A percentile compares a stretch with the other conserved stretches of the same genome.
phyloP scores from a whole-genome alignment of 2,113 vertebrate species.

The Gila orcuttii region DNA sequence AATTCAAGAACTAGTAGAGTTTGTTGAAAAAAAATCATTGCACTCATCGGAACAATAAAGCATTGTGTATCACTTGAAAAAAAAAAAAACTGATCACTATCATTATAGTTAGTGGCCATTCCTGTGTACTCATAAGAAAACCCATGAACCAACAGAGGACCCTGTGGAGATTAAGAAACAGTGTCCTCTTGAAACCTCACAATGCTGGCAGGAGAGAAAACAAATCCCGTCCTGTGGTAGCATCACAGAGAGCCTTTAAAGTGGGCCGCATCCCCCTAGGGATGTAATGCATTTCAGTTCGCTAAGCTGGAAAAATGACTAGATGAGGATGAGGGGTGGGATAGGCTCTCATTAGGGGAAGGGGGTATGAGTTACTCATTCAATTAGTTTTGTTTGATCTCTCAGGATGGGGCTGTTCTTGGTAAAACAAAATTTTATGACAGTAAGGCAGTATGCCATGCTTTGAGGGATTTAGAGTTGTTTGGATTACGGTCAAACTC shows the following conservation, averaged over 20 bases:
- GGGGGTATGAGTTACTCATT: slow-evolving; percentile 31
- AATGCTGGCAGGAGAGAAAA: slow-evolving; percentile 50
- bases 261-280: slow-evolving; percentile 21
- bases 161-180: slow-evolving; percentile 48
- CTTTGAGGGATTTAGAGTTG: slow-evolving; percentile 19
- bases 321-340: slow-evolving; percentile 35
- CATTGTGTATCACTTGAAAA: slow-evolving; percentile 40
- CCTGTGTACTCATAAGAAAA: slow-evolving; percentile 49
- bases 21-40: slow-evolving; percentile 28
- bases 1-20: slow-evolving; percentile 24
- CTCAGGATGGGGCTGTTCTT: slow-evolving; percentile 35
- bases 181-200: slow-evolving; percentile 41
- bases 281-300: slow-evolving; percentile 47
- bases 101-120: slow-evolving; percentile 24
- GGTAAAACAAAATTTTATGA: slow-evolving; percentile 6
- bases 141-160: slow-evolving; percentile 36
- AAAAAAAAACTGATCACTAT: slow-evolving; percentile 20
- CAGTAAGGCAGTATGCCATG: neutral
- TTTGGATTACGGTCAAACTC: slow-evolving; percentile 27
- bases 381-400: slow-evolving; percentile 51
- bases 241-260: slow-evolving; percentile 47
- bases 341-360: slow-evolving; percentile 20
- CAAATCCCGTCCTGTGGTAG: slow-evolving; percentile 47
- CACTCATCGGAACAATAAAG: slow-evolving; percentile 38
- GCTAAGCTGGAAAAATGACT: slow-evolving; percentile 29